Percentiles rank a stretch among this genome's conserved stretches.
Conservation (phyloP, 2,113 vertebrate genomes). For the Motacilla tschutschensis region DNA sequence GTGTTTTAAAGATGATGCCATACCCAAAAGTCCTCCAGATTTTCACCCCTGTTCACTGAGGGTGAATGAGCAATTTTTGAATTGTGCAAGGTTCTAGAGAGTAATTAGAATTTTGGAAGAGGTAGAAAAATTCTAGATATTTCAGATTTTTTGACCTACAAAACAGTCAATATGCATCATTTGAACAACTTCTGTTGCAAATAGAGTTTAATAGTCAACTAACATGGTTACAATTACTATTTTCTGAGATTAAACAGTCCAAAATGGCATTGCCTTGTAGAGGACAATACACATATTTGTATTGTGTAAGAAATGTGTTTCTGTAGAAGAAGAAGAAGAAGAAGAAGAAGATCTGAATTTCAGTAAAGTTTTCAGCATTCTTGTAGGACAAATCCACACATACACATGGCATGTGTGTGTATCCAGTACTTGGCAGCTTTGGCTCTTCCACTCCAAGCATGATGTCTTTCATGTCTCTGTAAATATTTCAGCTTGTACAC, state of each 20-base stretch:
- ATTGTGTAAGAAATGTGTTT: neutral
- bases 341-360: neutral
- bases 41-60: neutral
- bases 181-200: neutral
- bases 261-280: neutral
- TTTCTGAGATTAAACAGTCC: neutral
- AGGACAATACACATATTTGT: neutral
- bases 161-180: neutral
- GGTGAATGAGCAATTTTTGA: neutral
- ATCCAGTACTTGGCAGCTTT: neutral
- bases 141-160: neutral
- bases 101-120: neutral
- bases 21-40: neutral
- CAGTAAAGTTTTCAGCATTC: neutral
- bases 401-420: neutral
- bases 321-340: neutral
- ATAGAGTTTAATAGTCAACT: neutral
- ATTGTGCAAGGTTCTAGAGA: neutral
- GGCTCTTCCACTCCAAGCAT: neutral
- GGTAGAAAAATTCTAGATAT: neutral
- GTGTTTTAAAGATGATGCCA: neutral
- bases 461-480: neutral
- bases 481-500: neutral
- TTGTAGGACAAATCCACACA: neutral
- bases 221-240: neutral